Evolutionary conservation across 2,888 invertebrate species (phyloP), one percentile per base, ranked within the genome.

Genomic region (Drosophila yooni): DNA sequence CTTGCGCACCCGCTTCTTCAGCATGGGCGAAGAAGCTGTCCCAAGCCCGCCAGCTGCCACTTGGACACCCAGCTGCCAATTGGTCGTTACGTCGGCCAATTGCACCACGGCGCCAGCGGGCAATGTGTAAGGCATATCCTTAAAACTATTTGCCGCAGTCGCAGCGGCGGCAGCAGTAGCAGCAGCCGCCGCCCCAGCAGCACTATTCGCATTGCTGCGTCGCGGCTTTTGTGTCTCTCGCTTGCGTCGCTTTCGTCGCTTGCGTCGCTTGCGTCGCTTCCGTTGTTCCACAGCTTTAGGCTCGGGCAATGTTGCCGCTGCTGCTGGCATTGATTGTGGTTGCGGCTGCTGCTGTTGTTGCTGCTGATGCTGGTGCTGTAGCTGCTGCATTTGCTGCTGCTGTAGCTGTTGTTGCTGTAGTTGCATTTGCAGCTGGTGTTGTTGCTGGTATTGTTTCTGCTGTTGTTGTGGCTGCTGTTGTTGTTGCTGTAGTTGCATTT

Each of bases 1-100:
- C 93, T 98, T 98, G 31, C 97, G 94, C 8, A 96, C 95, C 56
- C 97, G 95, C 92, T 98, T 98, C 74, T 89, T 92, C 21, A 84
- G 48, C 85, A 86, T 80, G 1, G 78, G 73, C 0, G 90, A 79
- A 21, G 21, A 21, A 21, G 21, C 21, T 21, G 21, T 21, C 21
- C 65, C 73, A n/a, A 75, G 60, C 4, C 59, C 58, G 10, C 54
- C 40, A 6, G 34, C 1, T 29, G 65, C 18, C 52, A 79, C 11
- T 18, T 66, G 58, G 0, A 52, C 65, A 8, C 56, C 10, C 65
- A 81, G 13, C 21, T 68, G 46, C 25, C 65, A 5, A 21, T 40
- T 63, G 13, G 31, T 2, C 11, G 79, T 34, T 65, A 81, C 74
- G 2, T 71, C 76, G 3, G 69, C 65, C 52, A 85, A 15, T 31